These are phyloP conservation scores for Bubo blakistoni DNA, from an alignment of 2,113 vertebrate species.

Conservation along the genomic window DNA sequence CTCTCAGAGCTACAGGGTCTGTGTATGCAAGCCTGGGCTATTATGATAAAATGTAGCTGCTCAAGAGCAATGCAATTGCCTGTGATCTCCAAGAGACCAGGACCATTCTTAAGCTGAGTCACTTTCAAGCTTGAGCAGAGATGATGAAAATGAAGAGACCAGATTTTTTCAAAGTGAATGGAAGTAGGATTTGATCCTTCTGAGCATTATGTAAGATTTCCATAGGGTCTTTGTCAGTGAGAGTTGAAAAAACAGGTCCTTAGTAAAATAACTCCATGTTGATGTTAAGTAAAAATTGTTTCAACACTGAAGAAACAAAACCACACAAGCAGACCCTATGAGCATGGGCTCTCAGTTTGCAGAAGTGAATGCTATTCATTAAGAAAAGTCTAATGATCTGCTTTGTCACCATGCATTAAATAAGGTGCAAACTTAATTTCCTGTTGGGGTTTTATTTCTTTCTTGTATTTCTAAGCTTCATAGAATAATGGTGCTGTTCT, in stretches of 20 bases:
- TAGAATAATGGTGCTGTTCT: neutral
- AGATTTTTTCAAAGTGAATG: neutral
- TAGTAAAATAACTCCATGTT: neutral
- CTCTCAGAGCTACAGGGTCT: neutral
- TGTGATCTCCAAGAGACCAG: neutral
- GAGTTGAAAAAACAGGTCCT: neutral
- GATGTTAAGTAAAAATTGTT: neutral
- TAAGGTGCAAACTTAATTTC: constrained; percentile 45
- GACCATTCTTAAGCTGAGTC: neutral
- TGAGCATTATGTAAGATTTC: constrained; percentile 13
- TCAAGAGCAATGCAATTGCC: neutral
- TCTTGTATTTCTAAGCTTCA: neutral
- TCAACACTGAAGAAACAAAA: neutral
- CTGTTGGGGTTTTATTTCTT: constrained; percentile 1
- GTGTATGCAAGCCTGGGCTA: neutral
- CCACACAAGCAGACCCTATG: neutral
- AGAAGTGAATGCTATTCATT: neutral
- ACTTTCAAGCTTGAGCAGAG: neutral
- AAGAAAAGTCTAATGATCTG: neutral
- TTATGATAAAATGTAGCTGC: neutral
- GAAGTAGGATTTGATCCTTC: neutral
- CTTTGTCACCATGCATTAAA: neutral
- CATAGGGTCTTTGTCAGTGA: neutral
- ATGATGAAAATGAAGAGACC: neutral
- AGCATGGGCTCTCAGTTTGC: neutral